Base-by-base conservation (phyloP, 2,113 vertebrate genomes). In the Salminus brasiliensis region DNA sequence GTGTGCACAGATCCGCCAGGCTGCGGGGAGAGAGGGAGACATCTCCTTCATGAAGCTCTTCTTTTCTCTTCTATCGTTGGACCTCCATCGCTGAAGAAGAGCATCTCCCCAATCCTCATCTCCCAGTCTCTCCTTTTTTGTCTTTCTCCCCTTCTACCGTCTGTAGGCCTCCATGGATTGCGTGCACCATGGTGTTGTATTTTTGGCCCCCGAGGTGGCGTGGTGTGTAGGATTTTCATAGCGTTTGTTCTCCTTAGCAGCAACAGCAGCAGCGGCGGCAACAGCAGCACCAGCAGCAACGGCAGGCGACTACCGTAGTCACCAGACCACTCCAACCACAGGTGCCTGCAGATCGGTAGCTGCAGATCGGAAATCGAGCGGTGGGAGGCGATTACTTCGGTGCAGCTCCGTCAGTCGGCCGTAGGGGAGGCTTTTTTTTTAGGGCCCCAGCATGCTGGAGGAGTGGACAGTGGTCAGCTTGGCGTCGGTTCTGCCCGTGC, bases 1-100 rank as follows among this genome's bases (percentile, higher is more conserved):
- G 96, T 94, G 92, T 93, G 95, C 95, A 94, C 95, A 89, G 95
- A 98, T 95, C 94, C 90, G 94, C 92, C 94, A 95, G 95, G 94
- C 95, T 95, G 94, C 94, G 91, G 88, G 92, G 90, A 87, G 87
- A 90, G 93, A 92, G 85, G 88, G 87, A 89, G 81, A 74, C 89
- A 88, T 86, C 84, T 94, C 92, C 88, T 93, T 90, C 91, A 85
- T 88, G 93, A 88, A 87, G 94, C 91, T 91, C 90, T 90, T 91
- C 90, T 91, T 90, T 91, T 75, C 83, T 74, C 75, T 68, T 68
- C 65, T 87, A 78, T 93, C 85, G 91, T 88, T 87, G 82, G 87
- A 87, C 89, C 79, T 89, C 91, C 85, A 89, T 82, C 79, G 78
- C 81, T 68, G 65, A 73, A 87, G 79, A 88, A 82, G 85, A 82